These are phyloP conservation scores for Pseudococcus jackbeardsleyi DNA, from an alignment of 2,888 invertebrate species.

Conservation along the genomic window DNA sequence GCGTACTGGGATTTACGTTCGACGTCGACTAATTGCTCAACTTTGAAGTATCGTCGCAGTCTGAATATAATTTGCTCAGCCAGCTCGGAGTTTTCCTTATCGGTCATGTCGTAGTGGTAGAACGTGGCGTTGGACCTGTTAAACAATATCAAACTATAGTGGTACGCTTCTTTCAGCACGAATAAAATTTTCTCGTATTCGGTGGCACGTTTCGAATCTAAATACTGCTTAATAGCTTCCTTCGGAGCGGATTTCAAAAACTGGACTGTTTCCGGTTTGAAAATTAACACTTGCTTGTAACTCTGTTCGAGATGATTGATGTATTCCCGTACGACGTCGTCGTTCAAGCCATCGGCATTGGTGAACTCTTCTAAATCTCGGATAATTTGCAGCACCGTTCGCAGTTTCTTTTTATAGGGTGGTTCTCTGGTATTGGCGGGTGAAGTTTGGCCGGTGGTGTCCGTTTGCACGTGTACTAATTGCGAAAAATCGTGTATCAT, in stretches of 20 bases:
- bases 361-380: slow-evolving; percentile 49
- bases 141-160: slow-evolving; percentile 57
- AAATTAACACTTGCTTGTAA: slow-evolving; percentile 52
- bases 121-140: slow-evolving; percentile 50
- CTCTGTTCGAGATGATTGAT: slow-evolving; percentile 48
- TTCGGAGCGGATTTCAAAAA: background rate
- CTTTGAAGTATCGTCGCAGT: slow-evolving; percentile 50
- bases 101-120: slow-evolving; percentile 52
- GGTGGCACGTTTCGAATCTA: slow-evolving; percentile 48
- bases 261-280: slow-evolving; percentile 57
- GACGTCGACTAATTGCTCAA: slow-evolving; percentile 58
- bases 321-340: slow-evolving; percentile 58
- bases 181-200: slow-evolving; percentile 56
- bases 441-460: background rate
- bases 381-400: slow-evolving; percentile 13
- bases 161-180: slow-evolving; percentile 49
- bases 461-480: background rate
- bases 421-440: background rate
- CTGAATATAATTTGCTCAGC: slow-evolving; percentile 56
- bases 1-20: slow-evolving; percentile 46
- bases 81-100: slow-evolving; percentile 46
- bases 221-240: slow-evolving; percentile 19
- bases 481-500: background rate
- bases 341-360: slow-evolving; percentile 24
- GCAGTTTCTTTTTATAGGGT: background rate